Conservation (phyloP, 2,888 invertebrate species). For the Volucella zonaria region DNA sequence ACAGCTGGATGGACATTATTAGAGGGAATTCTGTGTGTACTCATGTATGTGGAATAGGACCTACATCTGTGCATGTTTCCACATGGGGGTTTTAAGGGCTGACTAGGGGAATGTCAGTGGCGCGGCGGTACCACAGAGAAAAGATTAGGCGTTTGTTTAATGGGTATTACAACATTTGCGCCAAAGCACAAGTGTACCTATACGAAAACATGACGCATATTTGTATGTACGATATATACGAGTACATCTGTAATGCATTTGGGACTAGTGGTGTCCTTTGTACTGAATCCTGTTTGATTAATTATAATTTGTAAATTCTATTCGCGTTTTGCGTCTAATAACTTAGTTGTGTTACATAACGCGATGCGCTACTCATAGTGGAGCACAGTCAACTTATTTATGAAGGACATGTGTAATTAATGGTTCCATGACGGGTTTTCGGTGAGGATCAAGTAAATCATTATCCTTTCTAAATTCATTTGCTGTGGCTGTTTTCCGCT, state of each 20-base stretch:
- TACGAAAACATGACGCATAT: too few relatives aligned
- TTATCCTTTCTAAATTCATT: constrained; percentile 71
- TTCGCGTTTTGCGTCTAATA: constrained; percentile 66
- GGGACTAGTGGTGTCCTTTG: constrained; percentile 48
- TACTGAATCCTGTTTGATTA: constrained; percentile 67
- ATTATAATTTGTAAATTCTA: constrained; percentile 71
- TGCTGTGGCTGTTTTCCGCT: constrained; percentile 20
- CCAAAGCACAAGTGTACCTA: constrained; percentile 32
- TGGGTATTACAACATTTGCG: constrained; percentile 67
- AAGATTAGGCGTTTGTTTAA: constrained; percentile 66
- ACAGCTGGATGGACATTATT: constrained; percentile 72
- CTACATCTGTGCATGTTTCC: constrained; percentile 63
- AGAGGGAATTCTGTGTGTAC: constrained; percentile 37
- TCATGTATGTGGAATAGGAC: constrained; percentile 52
- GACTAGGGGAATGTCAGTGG: constrained; percentile 4
- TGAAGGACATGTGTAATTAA: constrained; percentile 67
- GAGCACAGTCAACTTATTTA: constrained; percentile 10
- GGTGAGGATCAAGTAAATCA: constrained; percentile 66
- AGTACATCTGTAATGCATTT: constrained; percentile 27
- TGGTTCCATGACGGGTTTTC: constrained; percentile 57
- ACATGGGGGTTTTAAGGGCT: not conserved
- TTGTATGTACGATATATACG: not conserved
- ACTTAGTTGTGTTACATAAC: constrained; percentile 31
- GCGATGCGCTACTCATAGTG: not conserved
- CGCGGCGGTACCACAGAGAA: constrained; percentile 57